phyloP scores from a whole-genome alignment of 2,797 vertebrate genomes.

The Denticeps clupeoides region DNA sequence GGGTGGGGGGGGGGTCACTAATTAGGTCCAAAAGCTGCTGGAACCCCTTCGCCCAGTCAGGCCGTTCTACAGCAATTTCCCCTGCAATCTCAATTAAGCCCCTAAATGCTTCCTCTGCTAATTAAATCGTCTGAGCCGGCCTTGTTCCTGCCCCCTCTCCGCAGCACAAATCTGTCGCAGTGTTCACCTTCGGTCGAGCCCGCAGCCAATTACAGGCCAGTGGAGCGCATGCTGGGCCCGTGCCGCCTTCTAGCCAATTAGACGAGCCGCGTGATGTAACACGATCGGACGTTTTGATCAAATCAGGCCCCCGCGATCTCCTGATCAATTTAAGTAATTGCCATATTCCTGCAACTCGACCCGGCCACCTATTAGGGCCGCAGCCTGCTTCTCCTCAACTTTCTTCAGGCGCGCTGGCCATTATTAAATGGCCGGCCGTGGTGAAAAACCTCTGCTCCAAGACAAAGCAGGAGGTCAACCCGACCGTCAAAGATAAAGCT shows the following conservation, averaged over 20 bases:
- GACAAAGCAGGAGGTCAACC: not conserved
- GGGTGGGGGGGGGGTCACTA: too few species aligned
- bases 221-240: constrained; percentile 56
- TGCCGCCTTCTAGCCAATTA: constrained; percentile 66
- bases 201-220: constrained; percentile 5
- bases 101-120: constrained; percentile 90
- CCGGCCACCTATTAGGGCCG: constrained; percentile 76
- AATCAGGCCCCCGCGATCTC: constrained; percentile 96
- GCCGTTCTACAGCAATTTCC: constrained; percentile 12
- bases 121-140: constrained; percentile 85
- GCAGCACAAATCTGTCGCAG: constrained; percentile 48
- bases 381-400: constrained; percentile 87
- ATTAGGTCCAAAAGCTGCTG: too few species aligned
- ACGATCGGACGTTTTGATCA: constrained; percentile 82
- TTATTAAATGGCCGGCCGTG: constrained; percentile 67
- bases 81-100: constrained; percentile 86
- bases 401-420: constrained; percentile 84
- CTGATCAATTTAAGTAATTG: constrained; percentile 99
- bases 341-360: constrained; percentile 96
- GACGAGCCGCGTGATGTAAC: constrained; percentile 75
- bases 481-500: not conserved
- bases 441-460: constrained; percentile 44
- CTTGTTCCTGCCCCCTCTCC: constrained; percentile 78
- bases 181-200: constrained; percentile 28
- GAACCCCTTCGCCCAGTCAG: not conserved